Evolutionary conservation across 2,888 invertebrate species (phyloP).

Genomic region (Brenthis ino): DNA sequence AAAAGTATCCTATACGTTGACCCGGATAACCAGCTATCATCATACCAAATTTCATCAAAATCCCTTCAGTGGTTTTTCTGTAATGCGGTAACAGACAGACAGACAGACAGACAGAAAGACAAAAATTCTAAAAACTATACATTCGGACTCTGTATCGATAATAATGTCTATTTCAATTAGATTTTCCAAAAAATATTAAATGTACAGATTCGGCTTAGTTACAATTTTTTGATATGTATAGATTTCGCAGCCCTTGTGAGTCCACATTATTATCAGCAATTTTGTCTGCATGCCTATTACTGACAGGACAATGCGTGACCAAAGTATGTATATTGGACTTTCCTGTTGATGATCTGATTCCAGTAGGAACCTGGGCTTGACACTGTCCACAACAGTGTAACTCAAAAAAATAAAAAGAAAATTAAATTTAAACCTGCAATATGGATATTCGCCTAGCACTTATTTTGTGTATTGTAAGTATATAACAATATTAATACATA

Average conservation of each 20-base stretch:
- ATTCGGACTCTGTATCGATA: too few species aligned
- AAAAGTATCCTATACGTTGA: too few species aligned
- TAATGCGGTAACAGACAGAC: too few species aligned
- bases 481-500: constrained; percentile 15
- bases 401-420: neutral
- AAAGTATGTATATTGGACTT: constrained; percentile 54
- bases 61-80: too few species aligned
- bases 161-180: too few species aligned
- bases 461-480: constrained; percentile 61
- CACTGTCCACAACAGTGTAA: constrained; percentile 45
- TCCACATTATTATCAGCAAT: constrained; percentile 22
- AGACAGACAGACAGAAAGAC: too few species aligned
- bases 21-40: too few species aligned
- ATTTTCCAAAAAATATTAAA: too few species aligned
- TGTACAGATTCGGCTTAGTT: too few species aligned
- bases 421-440: constrained; percentile 1
- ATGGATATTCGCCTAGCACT: constrained; percentile 60
- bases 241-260: constrained; percentile 29
- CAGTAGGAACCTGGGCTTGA: constrained; percentile 57
- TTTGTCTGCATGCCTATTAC: constrained; percentile 44
- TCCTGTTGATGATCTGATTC: constrained; percentile 56
- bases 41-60: too few species aligned
- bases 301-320: constrained; percentile 55
- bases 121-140: too few species aligned
- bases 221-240: too few species aligned